A percentile compares a stretch with the other conserved stretches of the same genome.
Evolutionary conservation across 2,113 vertebrate genomes (phyloP).

Genomic region (Podilymbus podiceps): DNA sequence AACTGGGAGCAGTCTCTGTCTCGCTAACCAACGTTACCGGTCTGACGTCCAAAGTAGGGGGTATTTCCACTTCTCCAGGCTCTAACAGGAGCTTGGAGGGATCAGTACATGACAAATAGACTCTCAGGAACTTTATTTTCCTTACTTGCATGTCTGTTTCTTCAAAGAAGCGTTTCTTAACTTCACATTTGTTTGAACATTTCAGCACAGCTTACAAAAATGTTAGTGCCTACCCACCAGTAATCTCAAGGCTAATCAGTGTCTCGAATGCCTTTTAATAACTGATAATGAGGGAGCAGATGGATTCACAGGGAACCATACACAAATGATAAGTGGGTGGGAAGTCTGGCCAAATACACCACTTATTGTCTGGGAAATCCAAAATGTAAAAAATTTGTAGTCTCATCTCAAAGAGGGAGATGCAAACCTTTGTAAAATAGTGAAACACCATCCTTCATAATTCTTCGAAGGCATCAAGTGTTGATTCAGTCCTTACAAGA

Average conservation of each 20-base stretch:
- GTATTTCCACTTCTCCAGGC: not conserved
- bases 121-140: not conserved
- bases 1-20: not conserved
- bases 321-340: not conserved
- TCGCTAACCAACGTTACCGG: not conserved
- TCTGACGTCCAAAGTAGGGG: not conserved
- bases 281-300: constrained; percentile 26
- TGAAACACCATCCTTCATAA: not conserved
- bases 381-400: not conserved
- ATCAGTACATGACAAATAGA: rapidly evolving
- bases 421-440: not conserved
- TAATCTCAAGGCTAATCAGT: not conserved
- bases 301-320: not conserved
- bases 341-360: not conserved
- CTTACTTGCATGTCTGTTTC: not conserved
- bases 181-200: not conserved
- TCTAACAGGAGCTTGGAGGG: not conserved
- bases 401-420: not conserved
- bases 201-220: not conserved
- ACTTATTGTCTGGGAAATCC: not conserved
- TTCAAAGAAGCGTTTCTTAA: not conserved
- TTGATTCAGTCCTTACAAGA: not conserved
- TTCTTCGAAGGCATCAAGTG: not conserved
- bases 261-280: not conserved
- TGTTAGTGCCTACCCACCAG: not conserved